phyloP scores from a whole-genome alignment of 2,888 invertebrate species.

The Polydrusus cervinus region DNA sequence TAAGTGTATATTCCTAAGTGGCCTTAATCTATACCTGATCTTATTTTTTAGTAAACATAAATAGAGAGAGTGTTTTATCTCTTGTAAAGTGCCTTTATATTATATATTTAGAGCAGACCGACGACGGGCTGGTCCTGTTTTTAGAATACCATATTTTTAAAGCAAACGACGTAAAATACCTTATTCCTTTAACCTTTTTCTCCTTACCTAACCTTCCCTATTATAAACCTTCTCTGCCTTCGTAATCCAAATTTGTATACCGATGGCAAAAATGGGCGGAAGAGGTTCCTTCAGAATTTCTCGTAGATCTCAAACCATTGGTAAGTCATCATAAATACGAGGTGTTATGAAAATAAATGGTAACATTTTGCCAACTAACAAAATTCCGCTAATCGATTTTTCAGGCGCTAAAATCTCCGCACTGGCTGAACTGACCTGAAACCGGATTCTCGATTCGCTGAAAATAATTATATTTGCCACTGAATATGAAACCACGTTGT shows the following conservation, averaged over 20 bases:
- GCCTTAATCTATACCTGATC: conserved; percentile 63
- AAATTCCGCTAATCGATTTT: too few species aligned
- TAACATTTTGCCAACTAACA: too few species aligned
- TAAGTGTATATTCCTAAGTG: conserved; percentile 56
- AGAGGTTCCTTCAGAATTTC: conserved; percentile 67
- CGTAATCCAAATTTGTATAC: conserved; percentile 7
- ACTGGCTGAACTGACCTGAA: too few species aligned
- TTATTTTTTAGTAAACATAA: conserved; percentile 38
- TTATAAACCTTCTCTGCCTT: conserved; percentile 15
- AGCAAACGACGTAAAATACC: conserved; percentile 23
- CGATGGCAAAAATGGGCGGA: conserved; percentile 64
- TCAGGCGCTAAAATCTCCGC: too few species aligned
- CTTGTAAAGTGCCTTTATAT: conserved; percentile 52
- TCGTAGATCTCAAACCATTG: conserved; percentile 66
- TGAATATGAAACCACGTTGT: too few species aligned
- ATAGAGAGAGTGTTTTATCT: conserved; percentile 42
- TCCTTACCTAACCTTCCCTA: background rate
- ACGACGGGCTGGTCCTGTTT: conserved; percentile 59
- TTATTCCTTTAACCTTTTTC: conserved; percentile 37
- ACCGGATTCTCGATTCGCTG: too few species aligned
- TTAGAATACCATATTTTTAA: conserved; percentile 43
- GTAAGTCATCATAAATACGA: conserved; percentile 65
- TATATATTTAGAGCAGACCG: conserved; percentile 38
- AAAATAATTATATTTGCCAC: too few species aligned
- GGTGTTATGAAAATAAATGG: too few species aligned